Percentiles rank a stretch among this genome's conserved stretches.
These are phyloP conservation scores for Catocala nupta DNA, from an alignment of 2,888 invertebrate genomes.

Conservation along the genomic window DNA sequence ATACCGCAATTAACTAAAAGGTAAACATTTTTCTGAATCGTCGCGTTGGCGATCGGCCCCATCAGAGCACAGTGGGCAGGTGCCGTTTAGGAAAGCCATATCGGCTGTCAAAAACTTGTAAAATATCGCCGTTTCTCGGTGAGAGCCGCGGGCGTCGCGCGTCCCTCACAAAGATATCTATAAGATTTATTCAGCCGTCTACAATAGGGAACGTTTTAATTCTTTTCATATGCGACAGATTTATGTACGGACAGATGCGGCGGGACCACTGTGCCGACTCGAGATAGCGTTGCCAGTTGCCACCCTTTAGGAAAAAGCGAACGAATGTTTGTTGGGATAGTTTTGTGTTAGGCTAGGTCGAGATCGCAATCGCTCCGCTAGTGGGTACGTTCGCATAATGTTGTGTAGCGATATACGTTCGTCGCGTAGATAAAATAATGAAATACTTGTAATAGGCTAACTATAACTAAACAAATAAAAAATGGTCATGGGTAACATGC, in stretches of 20 bases:
- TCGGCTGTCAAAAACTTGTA: constrained; percentile 90
- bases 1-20: constrained; percentile 30
- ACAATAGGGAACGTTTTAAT: constrained; percentile 87
- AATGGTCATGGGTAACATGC: no score
- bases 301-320: constrained; percentile 66
- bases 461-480: no score
- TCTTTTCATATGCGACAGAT: constrained; percentile 86
- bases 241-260: constrained; percentile 84
- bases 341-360: constrained; percentile 41
- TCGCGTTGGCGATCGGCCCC: constrained; percentile 49
- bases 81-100: constrained; percentile 88
- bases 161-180: constrained; percentile 84
- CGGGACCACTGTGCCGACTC: constrained; percentile 58
- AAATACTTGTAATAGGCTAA: neutral
- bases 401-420: constrained; percentile 14
- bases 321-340: constrained; percentile 55
- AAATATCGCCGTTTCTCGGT: constrained; percentile 88
- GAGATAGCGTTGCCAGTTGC: constrained; percentile 66
- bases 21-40: constrained; percentile 22
- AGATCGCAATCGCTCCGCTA: constrained; percentile 31
- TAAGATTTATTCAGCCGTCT: constrained; percentile 84
- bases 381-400: constrained; percentile 25
- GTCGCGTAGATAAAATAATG: neutral
- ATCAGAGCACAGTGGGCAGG: constrained; percentile 72
- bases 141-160: constrained; percentile 74